Percentiles rank a stretch among this genome's conserved stretches.
Evolutionary conservation across 2,888 invertebrate species (phyloP).

Genomic region (Halocaridina rubra): DNA sequence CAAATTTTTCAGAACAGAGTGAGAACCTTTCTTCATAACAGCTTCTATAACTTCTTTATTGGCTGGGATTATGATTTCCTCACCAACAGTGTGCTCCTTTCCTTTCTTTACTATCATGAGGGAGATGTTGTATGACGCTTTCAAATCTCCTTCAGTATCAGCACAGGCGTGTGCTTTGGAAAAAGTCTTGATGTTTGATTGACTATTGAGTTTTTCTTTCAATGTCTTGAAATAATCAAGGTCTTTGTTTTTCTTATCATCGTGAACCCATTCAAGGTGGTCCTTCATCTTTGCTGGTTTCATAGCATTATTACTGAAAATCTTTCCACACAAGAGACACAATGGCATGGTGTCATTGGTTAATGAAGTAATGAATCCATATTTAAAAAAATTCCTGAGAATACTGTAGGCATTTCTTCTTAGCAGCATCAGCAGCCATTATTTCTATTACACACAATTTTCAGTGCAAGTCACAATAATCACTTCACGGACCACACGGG

Average conservation of each 20-base stretch:
- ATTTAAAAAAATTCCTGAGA: too few relatives aligned
- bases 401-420: too few relatives aligned
- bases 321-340: too few relatives aligned
- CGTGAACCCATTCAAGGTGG: slow-evolving; percentile 51
- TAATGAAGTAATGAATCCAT: too few relatives aligned
- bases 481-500: too few relatives aligned
- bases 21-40: slow-evolving; percentile 19
- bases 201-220: slow-evolving; percentile 30
- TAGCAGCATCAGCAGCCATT: too few relatives aligned
- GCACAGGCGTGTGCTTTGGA: not conserved
- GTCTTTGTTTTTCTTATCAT: slow-evolving; percentile 50
- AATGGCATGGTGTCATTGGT: too few relatives aligned
- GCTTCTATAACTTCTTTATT: not conserved
- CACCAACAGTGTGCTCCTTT: not conserved
- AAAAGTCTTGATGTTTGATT: slow-evolving; percentile 1
- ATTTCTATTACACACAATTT: too few relatives aligned
- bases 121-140: too few relatives aligned
- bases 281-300: too few relatives aligned
- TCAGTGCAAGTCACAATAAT: too few relatives aligned
- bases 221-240: slow-evolving; percentile 51
- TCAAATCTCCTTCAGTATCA: slow-evolving; percentile 15
- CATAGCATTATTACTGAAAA: too few relatives aligned
- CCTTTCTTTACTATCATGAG: not conserved
- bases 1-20: not conserved
- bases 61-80: not conserved